phyloP scores from a whole-genome alignment of 2,888 invertebrate species.

The Noctua janthe region DNA sequence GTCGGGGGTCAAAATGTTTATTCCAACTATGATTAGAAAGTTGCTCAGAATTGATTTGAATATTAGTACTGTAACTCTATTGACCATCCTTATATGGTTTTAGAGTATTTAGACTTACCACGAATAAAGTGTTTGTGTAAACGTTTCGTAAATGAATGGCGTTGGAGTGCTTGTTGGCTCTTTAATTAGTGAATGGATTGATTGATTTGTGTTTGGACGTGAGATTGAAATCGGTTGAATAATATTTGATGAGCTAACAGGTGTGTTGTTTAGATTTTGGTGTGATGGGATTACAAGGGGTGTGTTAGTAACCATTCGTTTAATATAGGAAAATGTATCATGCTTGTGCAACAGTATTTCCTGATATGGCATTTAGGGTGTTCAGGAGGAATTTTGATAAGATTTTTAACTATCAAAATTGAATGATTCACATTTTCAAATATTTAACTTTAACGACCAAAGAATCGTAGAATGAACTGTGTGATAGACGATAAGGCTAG shows the following conservation, averaged over 20 bases:
- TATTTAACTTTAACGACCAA: neutral
- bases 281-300: neutral
- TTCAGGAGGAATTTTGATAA: neutral
- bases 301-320: neutral
- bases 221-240: constrained; percentile 9
- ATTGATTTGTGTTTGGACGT: constrained; percentile 16
- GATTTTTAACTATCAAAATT: neutral
- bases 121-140: constrained; percentile 22
- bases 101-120: constrained; percentile 18
- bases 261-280: neutral
- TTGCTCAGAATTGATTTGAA: constrained; percentile 59
- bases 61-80: constrained; percentile 36
- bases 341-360: neutral
- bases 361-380: neutral
- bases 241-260: constrained; percentile 12
- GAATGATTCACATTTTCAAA: neutral
- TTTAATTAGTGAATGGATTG: constrained; percentile 13
- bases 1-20: constrained; percentile 52
- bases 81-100: constrained; percentile 34
- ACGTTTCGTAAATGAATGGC: constrained; percentile 19
- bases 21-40: constrained; percentile 55
- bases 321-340: neutral
- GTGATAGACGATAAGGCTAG: neutral
- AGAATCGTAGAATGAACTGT: neutral
- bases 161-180: constrained; percentile 9